Conservation (phyloP, 2,888 invertebrate genomes). For the Dynastes hyllus region DNA sequence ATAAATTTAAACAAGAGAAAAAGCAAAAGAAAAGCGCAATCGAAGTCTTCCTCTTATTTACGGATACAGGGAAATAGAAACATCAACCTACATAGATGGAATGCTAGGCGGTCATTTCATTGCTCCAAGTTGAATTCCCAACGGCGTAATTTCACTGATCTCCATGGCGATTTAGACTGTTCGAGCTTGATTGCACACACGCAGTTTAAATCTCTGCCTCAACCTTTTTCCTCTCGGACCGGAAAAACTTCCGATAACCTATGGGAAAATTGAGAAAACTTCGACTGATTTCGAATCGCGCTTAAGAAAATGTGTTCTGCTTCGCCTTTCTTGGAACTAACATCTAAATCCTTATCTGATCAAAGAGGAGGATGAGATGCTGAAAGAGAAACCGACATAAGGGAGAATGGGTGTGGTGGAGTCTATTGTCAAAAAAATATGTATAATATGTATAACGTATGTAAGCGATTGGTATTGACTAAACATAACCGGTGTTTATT, state of each 20-base stretch:
- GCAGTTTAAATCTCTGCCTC: slow-evolving; percentile 26
- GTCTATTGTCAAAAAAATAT: not conserved
- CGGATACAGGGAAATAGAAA: not conserved
- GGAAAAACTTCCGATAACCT: slow-evolving; percentile 34
- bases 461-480: not conserved
- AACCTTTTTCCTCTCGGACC: slow-evolving; percentile 14
- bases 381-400: not conserved
- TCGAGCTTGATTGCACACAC: slow-evolving; percentile 19
- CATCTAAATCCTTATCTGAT: not conserved
- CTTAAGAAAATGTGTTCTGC: slow-evolving; percentile 12
- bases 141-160: slow-evolving; percentile 30
- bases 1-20: not conserved
- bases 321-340: not conserved
- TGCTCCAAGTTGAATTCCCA: slow-evolving; percentile 25
- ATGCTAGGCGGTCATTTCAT: not conserved
- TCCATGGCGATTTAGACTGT: slow-evolving; percentile 7
- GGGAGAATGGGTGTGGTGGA: not conserved
- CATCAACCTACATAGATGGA: not conserved
- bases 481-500: slow-evolving; percentile 11
- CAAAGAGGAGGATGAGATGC: not conserved
- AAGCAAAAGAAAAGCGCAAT: not conserved
- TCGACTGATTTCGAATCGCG: slow-evolving; percentile 9
- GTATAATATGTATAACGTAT: not conserved
- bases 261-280: slow-evolving; percentile 26
- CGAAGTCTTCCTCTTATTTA: not conserved